Conservation (phyloP, 2,888 invertebrate species). For the Drosophila seclusa region DNA sequence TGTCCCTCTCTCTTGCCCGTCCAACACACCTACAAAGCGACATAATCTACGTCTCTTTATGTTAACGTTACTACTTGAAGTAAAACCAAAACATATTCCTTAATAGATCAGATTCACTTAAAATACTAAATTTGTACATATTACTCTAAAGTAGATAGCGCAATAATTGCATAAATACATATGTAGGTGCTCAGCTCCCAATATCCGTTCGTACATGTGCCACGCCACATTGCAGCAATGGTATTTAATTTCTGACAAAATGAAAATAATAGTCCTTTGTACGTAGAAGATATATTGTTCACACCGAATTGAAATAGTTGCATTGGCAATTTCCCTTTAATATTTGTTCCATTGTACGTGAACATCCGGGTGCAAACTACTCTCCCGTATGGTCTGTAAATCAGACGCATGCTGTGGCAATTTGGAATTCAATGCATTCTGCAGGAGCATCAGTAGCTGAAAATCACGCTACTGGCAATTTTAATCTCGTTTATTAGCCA, state of each 20-base stretch:
- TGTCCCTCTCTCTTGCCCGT: background rate
- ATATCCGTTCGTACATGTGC: no score
- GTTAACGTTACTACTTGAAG: background rate
- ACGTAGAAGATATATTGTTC: background rate
- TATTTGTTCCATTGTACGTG: conserved; percentile 10
- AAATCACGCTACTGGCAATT: conserved; percentile 70
- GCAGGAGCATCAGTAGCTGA: conserved; percentile 27
- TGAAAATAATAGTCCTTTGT: background rate
- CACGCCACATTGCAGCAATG: background rate
- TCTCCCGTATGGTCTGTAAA: conserved; percentile 11
- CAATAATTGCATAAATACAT: background rate
- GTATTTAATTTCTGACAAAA: background rate
- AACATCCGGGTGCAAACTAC: conserved; percentile 16
- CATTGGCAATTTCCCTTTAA: conserved; percentile 1
- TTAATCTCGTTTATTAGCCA: conserved; percentile 80
- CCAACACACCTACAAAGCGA: background rate
- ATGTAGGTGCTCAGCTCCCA: background rate
- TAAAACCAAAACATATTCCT: background rate
- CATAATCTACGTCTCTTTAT: background rate
- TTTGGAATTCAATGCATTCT: conserved; percentile 29
- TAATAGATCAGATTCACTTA: background rate
- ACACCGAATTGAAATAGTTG: conserved; percentile 2
- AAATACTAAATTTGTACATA: background rate
- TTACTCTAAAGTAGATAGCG: background rate
- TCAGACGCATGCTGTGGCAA: conserved; percentile 25